phyloP scores from a whole-genome alignment of 2,797 vertebrate genomes.

The Prunella strophiata region DNA sequence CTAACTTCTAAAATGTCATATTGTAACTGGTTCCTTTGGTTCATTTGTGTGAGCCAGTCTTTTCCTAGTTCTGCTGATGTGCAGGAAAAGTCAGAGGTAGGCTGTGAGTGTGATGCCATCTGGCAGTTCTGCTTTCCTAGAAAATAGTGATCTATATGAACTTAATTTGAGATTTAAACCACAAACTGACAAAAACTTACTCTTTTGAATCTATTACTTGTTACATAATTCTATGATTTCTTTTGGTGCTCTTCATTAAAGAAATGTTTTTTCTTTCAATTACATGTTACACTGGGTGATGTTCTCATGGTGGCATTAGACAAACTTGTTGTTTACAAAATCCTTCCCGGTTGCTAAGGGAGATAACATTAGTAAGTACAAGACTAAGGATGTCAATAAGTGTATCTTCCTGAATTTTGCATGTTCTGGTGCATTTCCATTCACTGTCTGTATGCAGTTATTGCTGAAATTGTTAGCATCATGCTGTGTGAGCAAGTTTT shows the following conservation, averaged over 20 bases:
- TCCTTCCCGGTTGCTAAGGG: background rate
- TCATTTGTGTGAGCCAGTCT: background rate
- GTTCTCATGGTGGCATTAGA: background rate
- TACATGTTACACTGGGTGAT: rapidly evolving
- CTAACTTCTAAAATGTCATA: background rate
- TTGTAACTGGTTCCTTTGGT: background rate
- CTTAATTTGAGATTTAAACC: background rate
- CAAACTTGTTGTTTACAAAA: background rate
- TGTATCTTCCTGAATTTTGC: background rate
- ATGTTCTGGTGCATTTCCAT: background rate
- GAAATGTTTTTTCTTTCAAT: background rate
- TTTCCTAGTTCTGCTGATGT: background rate
- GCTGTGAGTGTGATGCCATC: background rate
- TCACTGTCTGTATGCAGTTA: background rate
- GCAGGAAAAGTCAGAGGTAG: background rate
- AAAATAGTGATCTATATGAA: background rate
- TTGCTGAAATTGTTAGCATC: background rate
- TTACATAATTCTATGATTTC: background rate
- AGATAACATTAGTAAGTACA: background rate
- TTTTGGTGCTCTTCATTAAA: background rate
- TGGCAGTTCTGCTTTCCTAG: background rate
- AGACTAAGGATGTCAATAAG: background rate
- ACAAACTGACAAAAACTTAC: background rate
- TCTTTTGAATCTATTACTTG: background rate
- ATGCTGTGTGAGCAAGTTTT: background rate